A percentile compares a stretch with the other conserved stretches of the same genome.
phyloP scores from a whole-genome alignment of 2,797 vertebrate species.

The Gymnothorax reevesii region DNA sequence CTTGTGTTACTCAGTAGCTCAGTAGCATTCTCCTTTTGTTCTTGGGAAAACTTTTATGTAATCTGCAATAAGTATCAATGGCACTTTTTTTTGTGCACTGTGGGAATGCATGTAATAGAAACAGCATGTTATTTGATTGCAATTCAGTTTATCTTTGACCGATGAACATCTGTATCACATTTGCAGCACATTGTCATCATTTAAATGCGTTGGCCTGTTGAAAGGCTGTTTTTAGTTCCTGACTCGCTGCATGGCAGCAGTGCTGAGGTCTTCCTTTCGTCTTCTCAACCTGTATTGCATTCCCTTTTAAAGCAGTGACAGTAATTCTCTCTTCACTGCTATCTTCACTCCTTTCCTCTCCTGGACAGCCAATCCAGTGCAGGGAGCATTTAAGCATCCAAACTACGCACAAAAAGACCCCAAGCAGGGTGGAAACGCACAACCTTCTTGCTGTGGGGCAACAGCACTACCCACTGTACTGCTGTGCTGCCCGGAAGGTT shows the following conservation, averaged over 20 bases:
- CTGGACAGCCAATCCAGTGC: too few relatives aligned
- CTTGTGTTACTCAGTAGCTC: not conserved
- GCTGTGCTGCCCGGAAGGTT: not conserved
- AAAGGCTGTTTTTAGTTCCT: not conserved
- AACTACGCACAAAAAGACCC: not conserved
- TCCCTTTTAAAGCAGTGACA: slow-evolving; percentile 9
- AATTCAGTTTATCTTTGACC: not conserved
- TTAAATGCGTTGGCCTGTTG: slow-evolving; percentile 18
- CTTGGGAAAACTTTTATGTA: not conserved
- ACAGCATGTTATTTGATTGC: not conserved
- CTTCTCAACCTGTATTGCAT: not conserved
- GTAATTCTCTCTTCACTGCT: not conserved
- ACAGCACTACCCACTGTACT: not conserved
- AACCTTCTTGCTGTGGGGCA: not conserved
- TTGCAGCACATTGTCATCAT: not conserved
- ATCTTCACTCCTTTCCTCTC: too few relatives aligned
- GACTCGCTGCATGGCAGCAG: slow-evolving; percentile 19
- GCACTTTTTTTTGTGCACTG: not conserved
- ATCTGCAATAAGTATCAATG: slow-evolving; percentile 2
- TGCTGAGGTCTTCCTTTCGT: not conserved
- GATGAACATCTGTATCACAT: not conserved
- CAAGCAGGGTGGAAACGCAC: too few relatives aligned
- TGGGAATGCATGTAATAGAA: not conserved
- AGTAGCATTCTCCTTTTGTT: not conserved
- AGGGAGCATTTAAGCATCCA: too few relatives aligned